phyloP scores from a whole-genome alignment of 1,140 invertebrate genomes.

The Aphelenchoides avenae region DNA sequence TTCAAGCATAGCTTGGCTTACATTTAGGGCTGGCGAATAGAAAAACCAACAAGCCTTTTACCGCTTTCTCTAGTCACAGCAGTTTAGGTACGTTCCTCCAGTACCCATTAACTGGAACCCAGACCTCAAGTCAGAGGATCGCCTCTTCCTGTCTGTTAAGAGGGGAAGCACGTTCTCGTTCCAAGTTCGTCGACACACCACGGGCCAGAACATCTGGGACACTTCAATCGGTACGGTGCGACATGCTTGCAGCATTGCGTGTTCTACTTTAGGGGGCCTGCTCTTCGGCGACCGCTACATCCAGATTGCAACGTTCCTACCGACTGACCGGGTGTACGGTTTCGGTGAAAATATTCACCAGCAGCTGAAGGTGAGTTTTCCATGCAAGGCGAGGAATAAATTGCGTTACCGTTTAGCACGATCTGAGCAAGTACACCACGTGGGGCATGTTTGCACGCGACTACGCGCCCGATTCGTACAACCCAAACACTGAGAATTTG shows the following conservation, averaged over 20 bases:
- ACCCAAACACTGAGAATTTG: constrained; percentile 41
- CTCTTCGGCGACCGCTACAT: constrained; percentile 76
- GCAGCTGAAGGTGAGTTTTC: constrained; percentile 43
- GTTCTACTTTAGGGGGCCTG: constrained; percentile 53
- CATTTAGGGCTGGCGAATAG: no score
- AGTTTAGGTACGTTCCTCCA: constrained; percentile 9
- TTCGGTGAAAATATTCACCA: constrained; percentile 71
- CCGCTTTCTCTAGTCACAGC: no score
- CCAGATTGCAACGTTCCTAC: constrained; percentile 72
- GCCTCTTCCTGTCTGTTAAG: constrained; percentile 9
- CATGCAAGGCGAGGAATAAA: no score
- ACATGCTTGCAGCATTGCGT: constrained; percentile 56
- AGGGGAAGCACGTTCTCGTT: constrained; percentile 26
- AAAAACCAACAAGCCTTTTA: no score
- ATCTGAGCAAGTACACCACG: constrained; percentile 56
- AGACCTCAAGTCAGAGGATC: constrained; percentile 17
- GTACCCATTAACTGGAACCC: constrained; percentile 11
- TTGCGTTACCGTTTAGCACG: constrained; percentile 39
- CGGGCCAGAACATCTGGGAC: constrained; percentile 65
- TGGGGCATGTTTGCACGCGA: constrained; percentile 63
- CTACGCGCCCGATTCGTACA: constrained; percentile 58
- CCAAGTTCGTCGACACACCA: constrained; percentile 19
- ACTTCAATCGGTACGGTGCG: constrained; percentile 71
- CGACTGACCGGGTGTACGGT: constrained; percentile 74
- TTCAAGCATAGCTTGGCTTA: no score